Evolutionary conservation across 2,888 invertebrate species (phyloP).

Genomic region (Tridacna crocea): DNA sequence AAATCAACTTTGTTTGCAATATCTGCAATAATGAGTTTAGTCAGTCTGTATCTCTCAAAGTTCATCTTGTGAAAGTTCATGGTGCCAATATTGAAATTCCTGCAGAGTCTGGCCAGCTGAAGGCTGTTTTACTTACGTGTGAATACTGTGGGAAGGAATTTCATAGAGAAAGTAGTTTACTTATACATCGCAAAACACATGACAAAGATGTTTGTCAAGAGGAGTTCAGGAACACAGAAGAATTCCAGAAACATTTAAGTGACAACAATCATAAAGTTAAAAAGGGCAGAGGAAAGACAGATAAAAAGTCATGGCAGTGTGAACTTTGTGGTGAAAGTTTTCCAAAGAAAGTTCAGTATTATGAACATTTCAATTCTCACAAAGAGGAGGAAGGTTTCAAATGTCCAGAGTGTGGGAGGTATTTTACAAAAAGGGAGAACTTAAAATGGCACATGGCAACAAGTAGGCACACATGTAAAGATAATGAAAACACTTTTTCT

Average conservation of each 20-base stretch:
- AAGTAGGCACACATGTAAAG: conserved; percentile 1
- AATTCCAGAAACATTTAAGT: background rate
- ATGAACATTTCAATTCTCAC: conserved; percentile 13
- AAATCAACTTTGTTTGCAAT: background rate
- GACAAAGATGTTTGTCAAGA: background rate
- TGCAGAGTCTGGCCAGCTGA: background rate
- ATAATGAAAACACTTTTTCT: background rate
- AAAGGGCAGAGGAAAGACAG: background rate
- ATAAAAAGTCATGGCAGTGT: background rate
- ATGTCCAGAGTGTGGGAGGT: conserved; percentile 11
- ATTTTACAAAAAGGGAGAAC: conserved; percentile 4
- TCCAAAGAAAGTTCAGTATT: background rate
- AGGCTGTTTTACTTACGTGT: conserved; percentile 6
- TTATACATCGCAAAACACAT: conserved; percentile 4
- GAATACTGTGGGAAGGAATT: conserved; percentile 19
- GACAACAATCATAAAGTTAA: background rate
- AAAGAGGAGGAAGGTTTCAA: conserved; percentile 13
- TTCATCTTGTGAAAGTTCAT: conserved; percentile 16
- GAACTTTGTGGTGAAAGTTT: conserved; percentile 6
- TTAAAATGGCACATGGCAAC: conserved; percentile 12
- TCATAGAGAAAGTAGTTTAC: background rate
- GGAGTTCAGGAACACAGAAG: background rate
- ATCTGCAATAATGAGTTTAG: conserved; percentile 3
- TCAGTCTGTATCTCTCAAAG: background rate
- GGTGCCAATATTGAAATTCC: conserved; percentile 10